A percentile compares a stretch with the other conserved stretches of the same genome.
These are phyloP conservation scores for Pseudolycoriella hygida DNA, from an alignment of 2,888 invertebrate genomes.

Conservation along the genomic window DNA sequence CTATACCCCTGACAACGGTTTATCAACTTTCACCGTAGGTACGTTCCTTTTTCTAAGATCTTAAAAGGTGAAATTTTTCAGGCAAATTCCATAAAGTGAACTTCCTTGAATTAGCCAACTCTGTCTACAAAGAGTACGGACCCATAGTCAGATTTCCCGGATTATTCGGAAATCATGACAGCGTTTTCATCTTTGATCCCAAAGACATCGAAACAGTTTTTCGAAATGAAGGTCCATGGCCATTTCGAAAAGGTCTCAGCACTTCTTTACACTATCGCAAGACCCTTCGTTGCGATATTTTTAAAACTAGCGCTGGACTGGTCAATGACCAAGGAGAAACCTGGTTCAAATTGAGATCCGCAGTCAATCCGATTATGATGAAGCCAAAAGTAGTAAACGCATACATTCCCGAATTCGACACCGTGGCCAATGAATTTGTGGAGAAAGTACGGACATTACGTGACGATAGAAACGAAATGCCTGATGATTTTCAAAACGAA, in stretches of 20 bases:
- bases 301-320: slow-evolving; percentile 14
- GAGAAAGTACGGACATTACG: slow-evolving; percentile 11
- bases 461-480: slow-evolving; percentile 20
- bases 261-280: slow-evolving; percentile 25
- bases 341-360: slow-evolving; percentile 47
- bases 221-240: slow-evolving; percentile 31
- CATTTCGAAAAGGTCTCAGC: slow-evolving; percentile 24
- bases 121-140: slow-evolving; percentile 16
- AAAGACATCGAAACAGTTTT: slow-evolving; percentile 31
- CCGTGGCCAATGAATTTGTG: slow-evolving; percentile 29
- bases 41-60: too few species aligned
- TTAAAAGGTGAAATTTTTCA: too few species aligned
- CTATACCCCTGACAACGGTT: too few species aligned
- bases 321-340: slow-evolving; percentile 34
- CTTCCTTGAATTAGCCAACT: too few species aligned
- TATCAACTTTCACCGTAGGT: too few species aligned
- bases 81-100: too few species aligned
- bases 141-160: slow-evolving; percentile 23
- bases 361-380: slow-evolving; percentile 47
- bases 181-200: slow-evolving; percentile 31
- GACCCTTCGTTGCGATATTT: slow-evolving; percentile 15
- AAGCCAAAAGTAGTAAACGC: slow-evolving; percentile 38
- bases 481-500: slow-evolving; percentile 30
- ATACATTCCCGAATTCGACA: slow-evolving; percentile 32
- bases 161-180: slow-evolving; percentile 14